Conservation (phyloP, 2,797 vertebrate species). For the Orestias chungarensis region DNA sequence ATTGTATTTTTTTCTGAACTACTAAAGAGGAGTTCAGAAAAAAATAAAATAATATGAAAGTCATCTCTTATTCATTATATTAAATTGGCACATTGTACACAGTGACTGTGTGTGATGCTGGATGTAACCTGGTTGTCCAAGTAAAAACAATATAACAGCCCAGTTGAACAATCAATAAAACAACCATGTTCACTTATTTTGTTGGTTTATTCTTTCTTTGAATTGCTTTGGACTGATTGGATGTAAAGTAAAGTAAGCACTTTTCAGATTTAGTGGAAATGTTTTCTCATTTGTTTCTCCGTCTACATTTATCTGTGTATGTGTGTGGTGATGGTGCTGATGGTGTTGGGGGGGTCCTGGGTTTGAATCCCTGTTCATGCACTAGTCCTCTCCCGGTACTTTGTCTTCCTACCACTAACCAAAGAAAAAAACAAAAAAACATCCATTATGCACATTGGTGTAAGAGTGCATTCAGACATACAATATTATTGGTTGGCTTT, state of each 20-base stretch:
- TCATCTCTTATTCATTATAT: slow-evolving; percentile 20
- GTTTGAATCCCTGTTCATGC: no score
- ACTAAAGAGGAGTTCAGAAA: no score
- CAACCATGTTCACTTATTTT: slow-evolving; percentile 52
- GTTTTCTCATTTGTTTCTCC: slow-evolving; percentile 24
- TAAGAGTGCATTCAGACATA: no score
- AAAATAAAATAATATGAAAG: slow-evolving; percentile 18
- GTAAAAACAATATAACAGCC: slow-evolving; percentile 54
- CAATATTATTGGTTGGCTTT: no score
- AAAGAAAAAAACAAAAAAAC: no score
- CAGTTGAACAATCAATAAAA: slow-evolving; percentile 46
- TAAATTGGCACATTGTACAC: slow-evolving; percentile 29
- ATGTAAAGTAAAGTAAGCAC: slow-evolving; percentile 35
- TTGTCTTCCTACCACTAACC: no score
- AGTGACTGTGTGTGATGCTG: slow-evolving; percentile 16
- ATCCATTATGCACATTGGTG: no score
- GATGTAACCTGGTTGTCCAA: slow-evolving; percentile 38
- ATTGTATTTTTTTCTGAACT: no score
- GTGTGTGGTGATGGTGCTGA: no score
- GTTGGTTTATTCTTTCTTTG: slow-evolving; percentile 32
- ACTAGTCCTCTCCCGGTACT: no score
- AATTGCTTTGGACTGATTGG: slow-evolving; percentile 27
- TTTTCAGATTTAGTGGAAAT: slow-evolving; percentile 14
- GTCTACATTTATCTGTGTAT: slow-evolving; percentile 15
- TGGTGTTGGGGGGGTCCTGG: no score